Evolutionary conservation across 2,888 invertebrate species (phyloP).

Genomic region (Ennomos fuscantarius): DNA sequence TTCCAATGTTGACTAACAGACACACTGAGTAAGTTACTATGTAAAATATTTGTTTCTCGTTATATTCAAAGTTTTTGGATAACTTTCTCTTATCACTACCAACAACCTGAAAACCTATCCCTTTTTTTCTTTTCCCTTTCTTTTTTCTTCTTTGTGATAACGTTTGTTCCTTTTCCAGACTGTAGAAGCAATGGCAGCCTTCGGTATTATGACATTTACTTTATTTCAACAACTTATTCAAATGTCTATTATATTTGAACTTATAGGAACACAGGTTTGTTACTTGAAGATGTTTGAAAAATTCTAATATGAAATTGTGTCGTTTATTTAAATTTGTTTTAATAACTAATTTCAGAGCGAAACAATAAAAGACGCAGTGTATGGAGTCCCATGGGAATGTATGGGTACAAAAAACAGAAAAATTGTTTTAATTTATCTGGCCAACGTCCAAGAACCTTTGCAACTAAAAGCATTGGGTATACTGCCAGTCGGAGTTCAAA

Average conservation of each 20-base stretch:
- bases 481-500: constrained; percentile 48
- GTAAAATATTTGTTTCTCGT: no score
- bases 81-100: no score
- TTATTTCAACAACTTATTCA: constrained; percentile 49
- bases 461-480: constrained; percentile 49
- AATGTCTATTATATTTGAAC: constrained; percentile 48
- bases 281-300: background rate
- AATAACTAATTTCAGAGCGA: constrained; percentile 42
- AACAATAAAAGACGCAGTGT: constrained; percentile 47
- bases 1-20: no score
- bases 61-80: no score
- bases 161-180: constrained; percentile 2
- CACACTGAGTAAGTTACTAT: no score
- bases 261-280: constrained; percentile 44
- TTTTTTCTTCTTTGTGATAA: background rate
- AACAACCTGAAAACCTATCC: no score
- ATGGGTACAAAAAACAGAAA: constrained; percentile 48
- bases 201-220: constrained; percentile 37
- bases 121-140: no score
- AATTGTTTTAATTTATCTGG: constrained; percentile 43
- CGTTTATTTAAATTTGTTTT: no score
- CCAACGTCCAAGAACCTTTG: constrained; percentile 47
- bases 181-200: constrained; percentile 1
- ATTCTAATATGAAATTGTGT: no score
- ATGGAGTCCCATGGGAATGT: constrained; percentile 53